Evolutionary conservation across 1,140 invertebrate genomes (phyloP).

Genomic region (Hermatobates lingyangjiaoensis): DNA sequence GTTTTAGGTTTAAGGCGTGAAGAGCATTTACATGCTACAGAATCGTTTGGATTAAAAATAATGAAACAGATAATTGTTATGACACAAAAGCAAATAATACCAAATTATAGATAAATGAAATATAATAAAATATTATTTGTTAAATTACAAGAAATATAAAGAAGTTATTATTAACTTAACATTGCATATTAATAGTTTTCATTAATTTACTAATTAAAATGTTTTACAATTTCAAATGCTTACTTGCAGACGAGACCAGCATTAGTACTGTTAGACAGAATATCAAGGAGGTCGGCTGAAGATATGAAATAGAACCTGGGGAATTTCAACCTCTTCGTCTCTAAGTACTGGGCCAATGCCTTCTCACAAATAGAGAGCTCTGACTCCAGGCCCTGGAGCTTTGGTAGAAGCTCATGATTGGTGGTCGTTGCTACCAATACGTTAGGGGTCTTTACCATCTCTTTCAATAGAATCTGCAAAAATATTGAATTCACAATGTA

Average conservation of each 20-base stretch:
- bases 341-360: conserved; percentile 86
- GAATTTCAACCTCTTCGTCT: conserved; percentile 92
- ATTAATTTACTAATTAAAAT: too few species aligned
- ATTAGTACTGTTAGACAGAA: conserved; percentile 88
- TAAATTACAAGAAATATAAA: too few species aligned
- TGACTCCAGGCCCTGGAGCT: conserved; percentile 63
- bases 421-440: conserved; percentile 73
- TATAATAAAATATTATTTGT: too few species aligned
- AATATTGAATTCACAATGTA: conserved; percentile 3
- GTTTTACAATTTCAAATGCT: conserved; percentile 2
- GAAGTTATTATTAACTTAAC: too few species aligned
- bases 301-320: conserved; percentile 95
- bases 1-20: too few species aligned
- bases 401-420: conserved; percentile 52
- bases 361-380: conserved; percentile 88
- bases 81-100: too few species aligned
- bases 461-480: conserved; percentile 32
- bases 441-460: conserved; percentile 60
- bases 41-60: too few species aligned
- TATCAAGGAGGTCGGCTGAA: conserved; percentile 87
- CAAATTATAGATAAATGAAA: too few species aligned
- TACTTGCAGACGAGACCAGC: conserved; percentile 52
- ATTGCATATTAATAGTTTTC: too few species aligned
- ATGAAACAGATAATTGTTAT: too few species aligned
- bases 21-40: too few species aligned